Evolutionary conservation across 2,113 vertebrate species (phyloP), one percentile per base, ranked within the genome.

Genomic region (Urocolius indicus): DNA sequence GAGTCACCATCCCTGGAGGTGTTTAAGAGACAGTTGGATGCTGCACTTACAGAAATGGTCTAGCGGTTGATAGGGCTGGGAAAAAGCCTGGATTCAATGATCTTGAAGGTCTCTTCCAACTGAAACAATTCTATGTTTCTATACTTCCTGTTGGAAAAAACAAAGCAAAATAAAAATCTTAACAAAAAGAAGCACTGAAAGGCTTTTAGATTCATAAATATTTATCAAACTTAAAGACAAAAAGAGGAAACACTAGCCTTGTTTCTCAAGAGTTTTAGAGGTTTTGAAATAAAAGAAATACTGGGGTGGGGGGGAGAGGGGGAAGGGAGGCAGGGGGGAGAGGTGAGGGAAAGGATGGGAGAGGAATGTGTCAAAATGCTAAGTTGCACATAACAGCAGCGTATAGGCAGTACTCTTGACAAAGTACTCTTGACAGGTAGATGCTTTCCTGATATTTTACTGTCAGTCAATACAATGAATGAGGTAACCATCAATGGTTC

Each of bases 401-500:
- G 0, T 54, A 80, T 55, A 90, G 48, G 67, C 22, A 36, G 65
- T 29, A 36, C 52, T 66, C 71, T 48, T 95, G 74, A 87, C 83
- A 92, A 94, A 82, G 20, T 1, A 1, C 83, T 91, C 91, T n/a
- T n/a, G n/a, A 95, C 83, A 95, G 61, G 76, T 6, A 91, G 76
- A 92, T 89, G 87, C 48, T 87, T 73, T 63, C 82, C 62, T 82
- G 87, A 92, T 92, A 68, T 61, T 83, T 95, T 48, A 51, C 73
- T 96, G 87, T 65, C 95, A 92, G 75, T 95, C 93, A 95, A 65
- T 82, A 82, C 82, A 96, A 95, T 78, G 69, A 96, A 94, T 13
- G 49, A 93, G 67, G 54, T 92, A 92, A 71, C 55, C 69, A 77
- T 73, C 54, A 48, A 5, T 19, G n/a, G 36, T 32, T 95, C 95